Conservation (phyloP, 2,113 vertebrate species). For the Rhizomys pruinosus region DNA sequence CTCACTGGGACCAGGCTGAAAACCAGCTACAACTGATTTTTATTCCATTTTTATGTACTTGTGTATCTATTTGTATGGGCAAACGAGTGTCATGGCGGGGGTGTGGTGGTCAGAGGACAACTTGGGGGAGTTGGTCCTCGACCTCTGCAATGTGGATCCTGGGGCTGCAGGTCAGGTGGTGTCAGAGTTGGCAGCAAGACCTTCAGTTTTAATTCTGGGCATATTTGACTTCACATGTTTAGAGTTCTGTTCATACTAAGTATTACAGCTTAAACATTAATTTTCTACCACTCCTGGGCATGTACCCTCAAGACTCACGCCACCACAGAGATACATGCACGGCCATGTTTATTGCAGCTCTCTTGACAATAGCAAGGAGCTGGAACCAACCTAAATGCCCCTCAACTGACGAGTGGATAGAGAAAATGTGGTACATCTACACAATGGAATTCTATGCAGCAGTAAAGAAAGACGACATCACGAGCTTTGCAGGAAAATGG, state of each 20-base stretch:
- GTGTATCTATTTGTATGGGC: no score
- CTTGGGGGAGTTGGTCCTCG: neutral
- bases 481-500: no score
- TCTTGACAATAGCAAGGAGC: no score
- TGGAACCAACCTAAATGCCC: no score
- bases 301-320: no score
- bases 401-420: no score
- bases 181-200: neutral
- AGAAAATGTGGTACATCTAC: no score
- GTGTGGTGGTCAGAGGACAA: neutral
- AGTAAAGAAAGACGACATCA: no score
- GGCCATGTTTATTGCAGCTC: no score
- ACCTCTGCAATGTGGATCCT: neutral
- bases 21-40: neutral
- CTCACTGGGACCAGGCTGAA: neutral
- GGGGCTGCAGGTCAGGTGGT: neutral
- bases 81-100: neutral
- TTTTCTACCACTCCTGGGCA: no score
- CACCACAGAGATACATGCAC: no score
- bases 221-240: neutral
- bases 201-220: slow-evolving; percentile 45
- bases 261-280: neutral
- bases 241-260: neutral
- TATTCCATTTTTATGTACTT: neutral
- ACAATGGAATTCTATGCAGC: no score